These are phyloP conservation scores for Gymnocephalus cernua DNA, from an alignment of 2,113 vertebrate genomes.

Conservation along the genomic window DNA sequence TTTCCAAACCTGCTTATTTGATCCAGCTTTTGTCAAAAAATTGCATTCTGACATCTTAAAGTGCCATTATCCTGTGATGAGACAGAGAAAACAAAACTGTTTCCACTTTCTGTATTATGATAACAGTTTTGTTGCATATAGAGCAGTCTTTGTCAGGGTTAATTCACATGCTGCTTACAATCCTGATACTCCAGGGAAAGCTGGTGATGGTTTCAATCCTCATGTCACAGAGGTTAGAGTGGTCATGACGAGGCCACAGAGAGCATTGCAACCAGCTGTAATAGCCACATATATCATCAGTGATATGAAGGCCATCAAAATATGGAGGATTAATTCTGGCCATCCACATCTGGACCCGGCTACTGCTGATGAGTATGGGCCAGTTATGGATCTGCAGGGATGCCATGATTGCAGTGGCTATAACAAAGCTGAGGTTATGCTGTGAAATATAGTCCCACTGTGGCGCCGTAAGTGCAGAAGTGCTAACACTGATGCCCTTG, in stretches of 20 bases:
- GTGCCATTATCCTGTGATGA: background rate
- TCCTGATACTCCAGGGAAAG: background rate
- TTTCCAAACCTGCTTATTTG: conserved; percentile 30
- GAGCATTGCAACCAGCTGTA: conserved; percentile 56
- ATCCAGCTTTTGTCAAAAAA: background rate
- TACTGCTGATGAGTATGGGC: conserved; percentile 58
- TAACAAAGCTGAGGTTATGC: conserved; percentile 64
- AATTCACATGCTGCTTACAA: conserved; percentile 19
- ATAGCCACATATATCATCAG: conserved; percentile 69
- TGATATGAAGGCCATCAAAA: conserved; percentile 73
- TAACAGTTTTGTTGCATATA: conserved; percentile 25
- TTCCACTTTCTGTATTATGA: background rate
- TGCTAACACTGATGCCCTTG: conserved; percentile 65
- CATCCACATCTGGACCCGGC: conserved; percentile 67
- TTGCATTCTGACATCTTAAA: conserved; percentile 29
- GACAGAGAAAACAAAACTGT: background rate
- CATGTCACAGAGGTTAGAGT: conserved; percentile 54
- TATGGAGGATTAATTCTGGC: conserved; percentile 62
- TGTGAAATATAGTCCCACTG: conserved; percentile 68
- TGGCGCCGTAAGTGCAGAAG: conserved; percentile 51
- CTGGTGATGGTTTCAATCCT: conserved; percentile 34
- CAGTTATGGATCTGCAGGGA: conserved; percentile 74
- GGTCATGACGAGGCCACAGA: conserved; percentile 64
- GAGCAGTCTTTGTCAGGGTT: conserved; percentile 16
- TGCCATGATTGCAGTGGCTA: conserved; percentile 58